These are phyloP conservation scores for Astyanax mexicanus DNA, from an alignment of 2,797 vertebrate genomes.

Conservation along the genomic window DNA sequence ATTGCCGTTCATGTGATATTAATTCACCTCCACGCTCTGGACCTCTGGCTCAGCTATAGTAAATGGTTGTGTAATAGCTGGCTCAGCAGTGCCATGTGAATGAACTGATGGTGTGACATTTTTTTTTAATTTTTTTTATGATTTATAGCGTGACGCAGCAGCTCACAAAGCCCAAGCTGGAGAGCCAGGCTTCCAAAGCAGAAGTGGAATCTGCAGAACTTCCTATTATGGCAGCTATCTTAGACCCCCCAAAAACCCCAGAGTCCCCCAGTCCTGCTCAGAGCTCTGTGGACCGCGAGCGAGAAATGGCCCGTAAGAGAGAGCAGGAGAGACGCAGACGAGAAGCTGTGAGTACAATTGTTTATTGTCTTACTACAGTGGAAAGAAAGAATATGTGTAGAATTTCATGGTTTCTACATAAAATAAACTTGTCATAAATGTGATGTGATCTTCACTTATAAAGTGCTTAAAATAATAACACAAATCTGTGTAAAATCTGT, in stretches of 20 bases:
- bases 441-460: too few species aligned
- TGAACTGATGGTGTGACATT: constrained; percentile 30
- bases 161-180: constrained; percentile 40
- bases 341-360: constrained; percentile 82
- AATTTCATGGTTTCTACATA: too few species aligned
- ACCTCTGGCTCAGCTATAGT: neutral
- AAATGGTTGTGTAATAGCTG: constrained; percentile 9
- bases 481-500: too few species aligned
- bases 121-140: constrained; percentile 45
- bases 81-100: constrained; percentile 7
- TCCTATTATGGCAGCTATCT: constrained; percentile 58
- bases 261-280: constrained; percentile 59
- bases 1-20: constrained; percentile 20
- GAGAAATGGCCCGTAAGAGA: constrained; percentile 84
- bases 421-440: too few species aligned
- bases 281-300: constrained; percentile 66
- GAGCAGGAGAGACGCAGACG: constrained; percentile 90
- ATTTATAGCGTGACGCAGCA: constrained; percentile 41
- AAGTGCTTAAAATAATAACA: too few species aligned
- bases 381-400: too few species aligned
- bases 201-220: constrained; percentile 60
- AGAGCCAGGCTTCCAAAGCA: constrained; percentile 47
- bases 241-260: constrained; percentile 54
- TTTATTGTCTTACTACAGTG: too few species aligned
- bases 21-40: neutral